A percentile compares a stretch with the other conserved stretches of the same genome.
Evolutionary conservation across 2,797 vertebrate genomes (phyloP).

Genomic region (Megalops cyprinoides): DNA sequence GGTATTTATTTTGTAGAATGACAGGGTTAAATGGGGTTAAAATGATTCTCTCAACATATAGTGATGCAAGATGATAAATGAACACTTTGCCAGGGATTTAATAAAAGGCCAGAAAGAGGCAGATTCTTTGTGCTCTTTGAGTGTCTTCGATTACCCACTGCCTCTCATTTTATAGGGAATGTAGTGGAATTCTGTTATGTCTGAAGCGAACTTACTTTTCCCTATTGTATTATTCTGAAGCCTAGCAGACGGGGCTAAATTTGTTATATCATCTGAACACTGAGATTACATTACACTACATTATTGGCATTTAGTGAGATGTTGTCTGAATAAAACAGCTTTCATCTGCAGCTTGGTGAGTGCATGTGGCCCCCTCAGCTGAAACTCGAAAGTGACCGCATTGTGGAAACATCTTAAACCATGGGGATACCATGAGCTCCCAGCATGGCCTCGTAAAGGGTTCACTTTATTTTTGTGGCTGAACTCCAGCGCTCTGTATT

Average conservation of each 20-base stretch:
- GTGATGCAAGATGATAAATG: not conserved
- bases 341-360: slow-evolving; percentile 52
- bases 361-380: not conserved
- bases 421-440: not conserved
- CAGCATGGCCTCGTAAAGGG: slow-evolving; percentile 4
- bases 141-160: not conserved
- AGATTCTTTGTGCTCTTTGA: not conserved
- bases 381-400: slow-evolving; percentile 17
- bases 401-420: not conserved
- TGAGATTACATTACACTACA: too few relatives aligned
- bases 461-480: slow-evolving; percentile 4
- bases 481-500: not conserved
- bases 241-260: slow-evolving; percentile 69
- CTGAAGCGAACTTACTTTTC: not conserved
- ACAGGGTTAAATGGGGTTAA: not conserved
- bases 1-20: not conserved
- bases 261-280: slow-evolving; percentile 74
- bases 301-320: too few relatives aligned
- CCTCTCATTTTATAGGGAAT: not conserved
- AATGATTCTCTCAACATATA: not conserved
- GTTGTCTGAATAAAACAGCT: slow-evolving; percentile 52
- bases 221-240: slow-evolving; percentile 66
- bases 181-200: not conserved
- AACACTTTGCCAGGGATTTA: not conserved
- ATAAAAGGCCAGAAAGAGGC: not conserved